phyloP scores from a whole-genome alignment of 2,888 invertebrate genomes.

The Danaus chrysippus region DNA sequence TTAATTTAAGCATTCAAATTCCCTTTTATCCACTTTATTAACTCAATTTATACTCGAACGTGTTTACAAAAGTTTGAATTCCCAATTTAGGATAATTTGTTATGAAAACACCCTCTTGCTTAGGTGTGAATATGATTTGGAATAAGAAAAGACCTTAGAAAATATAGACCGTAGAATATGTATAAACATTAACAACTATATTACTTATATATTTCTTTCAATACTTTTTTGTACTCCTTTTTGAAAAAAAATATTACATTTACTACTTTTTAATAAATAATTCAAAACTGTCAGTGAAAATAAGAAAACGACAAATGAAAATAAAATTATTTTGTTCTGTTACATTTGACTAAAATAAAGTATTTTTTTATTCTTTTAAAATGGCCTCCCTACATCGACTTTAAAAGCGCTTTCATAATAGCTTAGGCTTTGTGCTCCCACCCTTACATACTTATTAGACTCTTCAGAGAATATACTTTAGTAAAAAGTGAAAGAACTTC shows the following conservation, averaged over 20 bases:
- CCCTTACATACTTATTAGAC: conserved; percentile 20
- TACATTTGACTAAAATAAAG: background rate
- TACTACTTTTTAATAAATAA: too few species aligned
- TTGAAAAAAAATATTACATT: too few species aligned
- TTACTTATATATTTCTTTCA: too few species aligned
- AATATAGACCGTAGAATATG: too few species aligned
- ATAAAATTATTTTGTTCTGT: too few species aligned
- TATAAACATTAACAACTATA: too few species aligned
- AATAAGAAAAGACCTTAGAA: background rate
- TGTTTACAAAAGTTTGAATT: conserved; percentile 12
- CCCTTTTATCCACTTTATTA: conserved; percentile 16
- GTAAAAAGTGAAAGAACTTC: background rate
- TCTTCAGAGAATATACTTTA: background rate
- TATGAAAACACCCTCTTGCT: conserved; percentile 17
- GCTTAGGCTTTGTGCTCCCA: conserved; percentile 14
- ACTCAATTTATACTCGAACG: conserved; percentile 23
- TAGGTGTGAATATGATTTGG: background rate
- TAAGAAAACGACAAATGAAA: too few species aligned
- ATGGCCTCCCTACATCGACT: conserved; percentile 1
- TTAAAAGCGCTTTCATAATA: conserved; percentile 10
- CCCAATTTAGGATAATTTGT: conserved; percentile 20
- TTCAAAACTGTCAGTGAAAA: too few species aligned
- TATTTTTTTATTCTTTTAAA: background rate
- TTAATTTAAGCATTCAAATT: conserved; percentile 7
- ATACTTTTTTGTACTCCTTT: too few species aligned